These are phyloP conservation scores for Phyllostomus hastatus DNA, from an alignment of 2,113 vertebrate species.

Conservation along the genomic window DNA sequence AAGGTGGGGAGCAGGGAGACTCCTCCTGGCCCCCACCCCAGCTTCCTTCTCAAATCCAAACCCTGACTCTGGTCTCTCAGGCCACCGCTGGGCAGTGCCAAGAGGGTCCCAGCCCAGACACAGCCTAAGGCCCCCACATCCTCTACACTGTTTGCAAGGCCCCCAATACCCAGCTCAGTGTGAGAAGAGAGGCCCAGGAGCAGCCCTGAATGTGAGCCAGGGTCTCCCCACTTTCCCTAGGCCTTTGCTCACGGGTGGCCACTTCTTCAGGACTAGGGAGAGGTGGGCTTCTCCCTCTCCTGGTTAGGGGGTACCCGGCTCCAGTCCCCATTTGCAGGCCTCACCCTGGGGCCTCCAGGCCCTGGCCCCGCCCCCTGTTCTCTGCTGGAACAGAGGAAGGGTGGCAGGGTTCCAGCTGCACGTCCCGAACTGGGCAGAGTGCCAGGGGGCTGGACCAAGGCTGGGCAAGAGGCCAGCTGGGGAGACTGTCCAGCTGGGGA, in stretches of 20 bases:
- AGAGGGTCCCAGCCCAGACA: neutral
- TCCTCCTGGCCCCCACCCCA: neutral
- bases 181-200: neutral
- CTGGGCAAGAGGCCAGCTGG: slow-evolving; percentile 53
- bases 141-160: neutral
- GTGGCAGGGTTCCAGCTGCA: slow-evolving; percentile 65
- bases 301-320: neutral
- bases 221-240: neutral
- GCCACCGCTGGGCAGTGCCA: neutral
- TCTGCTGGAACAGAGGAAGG: slow-evolving; percentile 59
- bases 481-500: slow-evolving; percentile 36
- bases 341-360: slow-evolving; percentile 51
- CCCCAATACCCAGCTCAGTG: neutral
- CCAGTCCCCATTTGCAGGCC: slow-evolving; percentile 41
- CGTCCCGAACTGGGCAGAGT: slow-evolving; percentile 62
- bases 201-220: neutral
- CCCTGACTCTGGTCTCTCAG: neutral
- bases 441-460: slow-evolving; percentile 62
- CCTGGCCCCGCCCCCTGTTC: slow-evolving; percentile 65
- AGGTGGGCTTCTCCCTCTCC: slow-evolving; percentile 13
- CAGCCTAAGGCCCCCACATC: neutral
- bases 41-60: neutral
- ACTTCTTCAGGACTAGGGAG: neutral
- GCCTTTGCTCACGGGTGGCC: neutral
- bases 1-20: neutral